Percentiles rank a stretch among this genome's conserved stretches.
phyloP scores from a whole-genome alignment of 2,888 invertebrate genomes.

The Plebejus anna region DNA sequence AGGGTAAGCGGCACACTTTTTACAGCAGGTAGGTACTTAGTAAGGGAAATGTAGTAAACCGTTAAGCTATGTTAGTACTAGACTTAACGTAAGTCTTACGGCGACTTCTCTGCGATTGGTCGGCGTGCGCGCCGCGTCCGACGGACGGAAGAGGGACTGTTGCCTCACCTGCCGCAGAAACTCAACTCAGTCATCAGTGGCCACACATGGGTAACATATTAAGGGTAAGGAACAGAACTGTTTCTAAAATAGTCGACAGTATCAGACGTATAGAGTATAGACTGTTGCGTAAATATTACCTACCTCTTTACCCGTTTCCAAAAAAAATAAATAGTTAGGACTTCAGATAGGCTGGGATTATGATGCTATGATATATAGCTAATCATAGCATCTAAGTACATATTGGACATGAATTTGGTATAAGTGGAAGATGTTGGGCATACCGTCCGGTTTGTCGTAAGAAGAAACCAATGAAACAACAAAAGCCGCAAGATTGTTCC shows the following conservation, averaged over 20 bases:
- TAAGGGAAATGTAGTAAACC: not conserved
- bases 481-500: no score
- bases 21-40: not conserved
- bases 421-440: no score
- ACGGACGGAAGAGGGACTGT: constrained; percentile 9
- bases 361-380: no score
- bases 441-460: no score
- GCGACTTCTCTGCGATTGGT: constrained; percentile 4
- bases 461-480: no score
- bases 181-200: not conserved
- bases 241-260: not conserved
- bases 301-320: no score
- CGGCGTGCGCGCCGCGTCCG: constrained; percentile 9
- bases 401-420: no score
- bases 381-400: no score
- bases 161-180: constrained; percentile 27
- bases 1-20: no score
- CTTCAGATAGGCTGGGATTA: no score
- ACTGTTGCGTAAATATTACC: no score
- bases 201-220: not conserved
- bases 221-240: not conserved
- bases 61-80: not conserved
- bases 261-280: not conserved
- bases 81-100: not conserved
- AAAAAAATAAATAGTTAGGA: no score